Conservation (phyloP, 2,888 invertebrate species). For the Brachyptera risi region DNA sequence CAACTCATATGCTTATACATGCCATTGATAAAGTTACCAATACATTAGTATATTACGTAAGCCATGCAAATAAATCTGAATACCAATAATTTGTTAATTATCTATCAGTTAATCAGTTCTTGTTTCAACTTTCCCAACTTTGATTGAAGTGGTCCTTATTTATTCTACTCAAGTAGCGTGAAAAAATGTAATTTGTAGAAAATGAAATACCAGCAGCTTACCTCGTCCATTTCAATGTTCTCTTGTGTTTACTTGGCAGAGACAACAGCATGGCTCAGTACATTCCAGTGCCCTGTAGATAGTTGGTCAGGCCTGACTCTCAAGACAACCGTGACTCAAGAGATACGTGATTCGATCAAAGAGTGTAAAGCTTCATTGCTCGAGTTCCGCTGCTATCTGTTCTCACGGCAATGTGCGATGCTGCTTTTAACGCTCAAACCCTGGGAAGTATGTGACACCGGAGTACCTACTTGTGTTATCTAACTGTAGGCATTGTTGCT, state of each 20-base stretch:
- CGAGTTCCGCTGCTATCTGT: slow-evolving; percentile 90
- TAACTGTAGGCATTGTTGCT: too few relatives aligned
- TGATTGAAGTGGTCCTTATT: neutral
- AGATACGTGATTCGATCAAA: slow-evolving; percentile 50
- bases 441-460: slow-evolving; percentile 84
- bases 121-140: neutral
- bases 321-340: slow-evolving; percentile 56
- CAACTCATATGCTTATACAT: too few relatives aligned
- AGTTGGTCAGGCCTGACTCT: slow-evolving; percentile 80
- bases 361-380: slow-evolving; percentile 64
- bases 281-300: slow-evolving; percentile 74
- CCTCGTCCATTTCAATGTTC: too few relatives aligned
- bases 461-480: too few relatives aligned
- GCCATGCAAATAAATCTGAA: neutral
- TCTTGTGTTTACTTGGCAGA: slow-evolving; percentile 48
- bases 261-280: slow-evolving; percentile 78
- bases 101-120: too few relatives aligned
- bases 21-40: too few relatives aligned
- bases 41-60: too few relatives aligned
- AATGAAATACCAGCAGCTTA: too few relatives aligned
- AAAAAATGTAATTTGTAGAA: too few relatives aligned
- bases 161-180: neutral
- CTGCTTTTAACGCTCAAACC: slow-evolving; percentile 67
- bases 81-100: neutral
- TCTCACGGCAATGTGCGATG: slow-evolving; percentile 88